Evolutionary conservation across 2,797 vertebrate species (phyloP).

Genomic region (Chelonia mydas): DNA sequence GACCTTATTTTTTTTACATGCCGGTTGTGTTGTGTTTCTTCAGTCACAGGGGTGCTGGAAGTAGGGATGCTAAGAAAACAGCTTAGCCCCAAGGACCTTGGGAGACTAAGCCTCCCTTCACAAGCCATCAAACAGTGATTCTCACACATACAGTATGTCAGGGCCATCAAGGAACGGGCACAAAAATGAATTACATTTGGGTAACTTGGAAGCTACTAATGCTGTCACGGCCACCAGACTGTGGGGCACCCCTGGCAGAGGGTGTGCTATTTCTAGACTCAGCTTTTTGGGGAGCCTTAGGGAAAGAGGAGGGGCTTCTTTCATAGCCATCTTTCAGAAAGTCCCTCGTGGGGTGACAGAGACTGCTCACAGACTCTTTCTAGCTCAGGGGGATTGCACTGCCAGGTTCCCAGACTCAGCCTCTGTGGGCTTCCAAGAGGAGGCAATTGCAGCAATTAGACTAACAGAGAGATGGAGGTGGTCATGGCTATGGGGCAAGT

Average conservation of each 20-base stretch:
- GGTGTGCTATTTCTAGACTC: background rate
- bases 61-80: background rate
- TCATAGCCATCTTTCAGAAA: background rate
- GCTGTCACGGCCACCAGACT: background rate
- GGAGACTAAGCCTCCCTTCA: background rate
- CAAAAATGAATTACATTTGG: background rate
- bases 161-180: background rate
- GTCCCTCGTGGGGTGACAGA: background rate
- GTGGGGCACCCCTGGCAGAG: background rate
- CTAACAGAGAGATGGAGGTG: background rate
- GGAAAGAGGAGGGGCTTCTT: background rate
- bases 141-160: background rate
- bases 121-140: background rate
- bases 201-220: background rate
- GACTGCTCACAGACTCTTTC: background rate
- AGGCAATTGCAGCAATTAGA: background rate
- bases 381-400: background rate
- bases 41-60: constrained; percentile 5
- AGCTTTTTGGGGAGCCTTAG: rapidly evolving
- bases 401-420: background rate
- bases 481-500: background rate
- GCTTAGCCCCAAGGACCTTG: background rate
- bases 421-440: background rate
- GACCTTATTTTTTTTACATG: constrained; percentile 47
- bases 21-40: constrained; percentile 20